phyloP scores from a whole-genome alignment of 1,140 invertebrate genomes.

The Bicyclus anynana region DNA sequence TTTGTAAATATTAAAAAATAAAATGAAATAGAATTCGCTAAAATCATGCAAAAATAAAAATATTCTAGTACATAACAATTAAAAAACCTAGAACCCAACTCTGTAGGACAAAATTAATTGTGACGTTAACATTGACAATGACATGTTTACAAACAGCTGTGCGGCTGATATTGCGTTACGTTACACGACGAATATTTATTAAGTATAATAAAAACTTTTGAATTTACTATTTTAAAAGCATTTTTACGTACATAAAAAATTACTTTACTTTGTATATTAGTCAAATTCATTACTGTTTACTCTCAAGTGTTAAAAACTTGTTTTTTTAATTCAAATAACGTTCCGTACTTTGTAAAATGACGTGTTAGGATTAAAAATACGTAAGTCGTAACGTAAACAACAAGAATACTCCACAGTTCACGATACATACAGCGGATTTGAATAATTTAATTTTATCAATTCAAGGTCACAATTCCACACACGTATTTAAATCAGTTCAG shows the following conservation, averaged over 20 bases:
- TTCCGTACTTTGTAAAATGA: background rate
- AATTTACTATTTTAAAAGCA: too few species aligned
- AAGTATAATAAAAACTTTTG: background rate
- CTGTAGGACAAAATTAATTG: too few species aligned
- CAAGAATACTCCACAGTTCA: constrained; percentile 19
- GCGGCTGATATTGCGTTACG: background rate
- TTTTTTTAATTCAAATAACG: background rate
- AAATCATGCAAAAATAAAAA: too few species aligned
- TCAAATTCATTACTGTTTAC: background rate
- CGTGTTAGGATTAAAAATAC: too few species aligned
- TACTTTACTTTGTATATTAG: too few species aligned
- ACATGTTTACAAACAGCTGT: background rate
- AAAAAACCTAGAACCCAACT: too few species aligned
- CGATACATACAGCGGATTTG: constrained; percentile 39
- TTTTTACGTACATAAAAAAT: too few species aligned
- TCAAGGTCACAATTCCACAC: constrained; percentile 63
- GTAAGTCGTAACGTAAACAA: too few species aligned
- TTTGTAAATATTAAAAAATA: too few species aligned
- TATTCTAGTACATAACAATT: too few species aligned
- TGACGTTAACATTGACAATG: background rate
- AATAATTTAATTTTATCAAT: constrained; percentile 71
- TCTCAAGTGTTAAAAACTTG: background rate
- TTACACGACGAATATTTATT: background rate
- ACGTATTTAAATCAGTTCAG: constrained; percentile 68
- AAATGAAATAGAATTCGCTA: too few species aligned